Conservation (phyloP, 1,140 invertebrate species). For the Carposina sasakii region DNA sequence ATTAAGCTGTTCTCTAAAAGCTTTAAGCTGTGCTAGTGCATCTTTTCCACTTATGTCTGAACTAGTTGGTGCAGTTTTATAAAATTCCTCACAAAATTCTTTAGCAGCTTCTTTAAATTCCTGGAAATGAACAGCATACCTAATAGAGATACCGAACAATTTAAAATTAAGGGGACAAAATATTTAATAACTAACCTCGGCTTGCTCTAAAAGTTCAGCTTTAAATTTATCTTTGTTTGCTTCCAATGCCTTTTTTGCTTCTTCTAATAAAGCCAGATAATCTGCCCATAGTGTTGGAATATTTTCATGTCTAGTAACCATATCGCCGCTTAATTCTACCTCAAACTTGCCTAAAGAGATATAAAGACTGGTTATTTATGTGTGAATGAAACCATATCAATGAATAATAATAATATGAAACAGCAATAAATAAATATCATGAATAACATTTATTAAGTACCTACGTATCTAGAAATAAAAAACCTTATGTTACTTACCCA, state of each 20-base stretch:
- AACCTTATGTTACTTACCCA: slow-evolving; percentile 71
- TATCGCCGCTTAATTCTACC: slow-evolving; percentile 73
- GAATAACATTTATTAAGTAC: background rate
- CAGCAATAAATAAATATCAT: background rate
- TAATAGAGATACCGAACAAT: background rate
- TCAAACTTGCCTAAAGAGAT: slow-evolving; percentile 76
- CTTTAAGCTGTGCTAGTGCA: slow-evolving; percentile 77
- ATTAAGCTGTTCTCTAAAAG: slow-evolving; percentile 75
- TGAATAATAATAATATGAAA: slow-evolving; percentile 11
- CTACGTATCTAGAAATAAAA: background rate
- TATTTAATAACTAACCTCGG: slow-evolving; percentile 57
- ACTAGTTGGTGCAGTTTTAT: slow-evolving; percentile 75
- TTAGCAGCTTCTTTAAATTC: slow-evolving; percentile 77
- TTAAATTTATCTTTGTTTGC: slow-evolving; percentile 83
- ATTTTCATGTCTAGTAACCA: slow-evolving; percentile 74
- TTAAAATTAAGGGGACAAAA: slow-evolving; percentile 1
- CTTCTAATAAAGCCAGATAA: slow-evolving; percentile 77
- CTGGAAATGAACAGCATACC: slow-evolving; percentile 23
- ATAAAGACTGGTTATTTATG: too few relatives aligned
- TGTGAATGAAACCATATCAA: slow-evolving; percentile 4
- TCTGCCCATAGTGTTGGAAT: slow-evolving; percentile 77
- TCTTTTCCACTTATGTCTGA: slow-evolving; percentile 76
- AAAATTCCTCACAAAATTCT: slow-evolving; percentile 77
- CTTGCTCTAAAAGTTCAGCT: slow-evolving; percentile 76
- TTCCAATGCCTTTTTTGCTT: slow-evolving; percentile 78